Evolutionary conservation across 1,140 invertebrate genomes (phyloP).

Genomic region (Apis cerana): DNA sequence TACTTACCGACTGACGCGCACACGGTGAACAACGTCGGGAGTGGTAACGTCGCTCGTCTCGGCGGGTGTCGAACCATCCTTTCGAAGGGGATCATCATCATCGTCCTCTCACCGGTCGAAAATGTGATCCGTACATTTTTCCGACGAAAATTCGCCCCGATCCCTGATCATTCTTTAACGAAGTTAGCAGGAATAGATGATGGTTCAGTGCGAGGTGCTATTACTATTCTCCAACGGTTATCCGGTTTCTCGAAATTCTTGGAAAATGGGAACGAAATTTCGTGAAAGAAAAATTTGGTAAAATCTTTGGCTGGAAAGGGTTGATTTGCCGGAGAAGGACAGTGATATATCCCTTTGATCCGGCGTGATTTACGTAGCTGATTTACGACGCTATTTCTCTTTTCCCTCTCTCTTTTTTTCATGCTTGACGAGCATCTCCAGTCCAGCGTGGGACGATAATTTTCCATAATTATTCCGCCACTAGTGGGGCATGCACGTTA

Average conservation of each 20-base stretch:
- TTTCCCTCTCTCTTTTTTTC: conserved; percentile 30
- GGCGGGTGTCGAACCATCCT: conserved; percentile 58
- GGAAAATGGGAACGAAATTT: neutral
- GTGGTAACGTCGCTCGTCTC: conserved; percentile 45
- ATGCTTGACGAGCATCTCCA: conserved; percentile 36
- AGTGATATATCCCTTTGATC: conserved; percentile 15
- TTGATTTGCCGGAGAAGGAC: neutral
- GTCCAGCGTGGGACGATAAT: conserved; percentile 54
- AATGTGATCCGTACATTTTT: too few relatives aligned
- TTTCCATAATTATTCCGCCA: conserved; percentile 56
- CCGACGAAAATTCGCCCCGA: too few relatives aligned
- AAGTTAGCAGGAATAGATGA: too few relatives aligned
- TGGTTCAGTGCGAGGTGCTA: too few relatives aligned
- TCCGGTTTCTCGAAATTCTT: too few relatives aligned
- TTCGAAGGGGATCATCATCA: neutral
- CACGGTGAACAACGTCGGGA: conserved; percentile 29
- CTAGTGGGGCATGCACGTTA: conserved; percentile 47
- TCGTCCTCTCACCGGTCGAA: too few relatives aligned
- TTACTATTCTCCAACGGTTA: too few relatives aligned
- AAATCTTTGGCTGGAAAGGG: neutral
- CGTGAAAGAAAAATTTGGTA: neutral
- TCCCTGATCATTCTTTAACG: too few relatives aligned
- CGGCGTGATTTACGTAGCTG: conserved; percentile 34
- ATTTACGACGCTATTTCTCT: conserved; percentile 18
- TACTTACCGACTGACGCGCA: conserved; percentile 71